Percentiles rank a stretch among this genome's conserved stretches.
These are phyloP conservation scores for Remorina albescens DNA, from an alignment of 2,797 vertebrate genomes.

Conservation along the genomic window DNA sequence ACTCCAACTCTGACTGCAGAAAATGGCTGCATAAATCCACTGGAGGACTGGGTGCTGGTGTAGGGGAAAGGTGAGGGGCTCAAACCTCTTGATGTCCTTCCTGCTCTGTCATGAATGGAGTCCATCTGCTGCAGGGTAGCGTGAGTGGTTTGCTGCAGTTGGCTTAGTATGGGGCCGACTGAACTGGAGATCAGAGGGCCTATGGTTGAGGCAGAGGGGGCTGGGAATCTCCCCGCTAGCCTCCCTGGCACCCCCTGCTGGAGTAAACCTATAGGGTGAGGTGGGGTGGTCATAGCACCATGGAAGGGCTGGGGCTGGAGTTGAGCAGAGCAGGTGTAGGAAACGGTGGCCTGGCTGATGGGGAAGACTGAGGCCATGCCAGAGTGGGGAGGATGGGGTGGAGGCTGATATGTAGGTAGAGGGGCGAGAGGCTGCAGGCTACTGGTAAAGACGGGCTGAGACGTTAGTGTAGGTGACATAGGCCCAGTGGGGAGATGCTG, in stretches of 20 bases:
- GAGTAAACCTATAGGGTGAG: slow-evolving; percentile 79
- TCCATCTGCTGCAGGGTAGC: slow-evolving; percentile 76
- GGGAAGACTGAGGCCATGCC: slow-evolving; percentile 69
- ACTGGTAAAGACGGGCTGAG: slow-evolving; percentile 78
- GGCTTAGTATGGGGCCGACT: slow-evolving; percentile 83
- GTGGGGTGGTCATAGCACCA: slow-evolving; percentile 75
- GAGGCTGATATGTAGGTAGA: slow-evolving; percentile 58
- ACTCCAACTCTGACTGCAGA: slow-evolving; percentile 50
- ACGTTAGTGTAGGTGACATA: slow-evolving; percentile 65
- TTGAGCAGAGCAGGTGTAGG: slow-evolving; percentile 82
- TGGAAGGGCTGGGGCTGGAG: slow-evolving; percentile 78
- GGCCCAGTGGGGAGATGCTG: slow-evolving; percentile 61
- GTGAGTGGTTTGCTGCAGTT: slow-evolving; percentile 83
- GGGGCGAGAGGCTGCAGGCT: slow-evolving; percentile 68
- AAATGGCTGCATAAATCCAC: slow-evolving; percentile 82
- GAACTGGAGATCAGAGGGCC: slow-evolving; percentile 87
- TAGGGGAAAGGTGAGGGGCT: slow-evolving; percentile 81
- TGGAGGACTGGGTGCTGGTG: slow-evolving; percentile 81
- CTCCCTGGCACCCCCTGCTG: slow-evolving; percentile 83
- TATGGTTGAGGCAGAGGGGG: slow-evolving; percentile 74
- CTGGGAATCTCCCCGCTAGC: slow-evolving; percentile 71
- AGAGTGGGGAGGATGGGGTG: slow-evolving; percentile 57
- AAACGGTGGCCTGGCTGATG: slow-evolving; percentile 69
- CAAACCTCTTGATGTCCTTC: slow-evolving; percentile 74
- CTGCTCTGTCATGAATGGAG: slow-evolving; percentile 76